These are phyloP conservation scores for Leucosticte australis DNA, from an alignment of 2,113 vertebrate genomes.

Conservation along the genomic window DNA sequence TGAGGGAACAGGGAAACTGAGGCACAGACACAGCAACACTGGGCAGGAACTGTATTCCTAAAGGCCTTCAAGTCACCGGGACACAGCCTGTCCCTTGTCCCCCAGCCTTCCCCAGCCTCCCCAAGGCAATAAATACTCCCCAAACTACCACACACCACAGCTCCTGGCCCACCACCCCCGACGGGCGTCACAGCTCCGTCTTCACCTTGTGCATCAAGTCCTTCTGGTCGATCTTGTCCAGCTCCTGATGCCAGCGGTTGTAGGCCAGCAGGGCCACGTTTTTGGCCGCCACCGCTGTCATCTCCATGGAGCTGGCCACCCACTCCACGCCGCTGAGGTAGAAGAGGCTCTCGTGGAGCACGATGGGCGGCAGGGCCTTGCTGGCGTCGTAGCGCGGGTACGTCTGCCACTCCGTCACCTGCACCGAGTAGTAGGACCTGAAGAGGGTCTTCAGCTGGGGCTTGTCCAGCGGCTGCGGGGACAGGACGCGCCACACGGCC, in stretches of 20 bases:
- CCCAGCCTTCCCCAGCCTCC: neutral
- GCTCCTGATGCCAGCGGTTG: conserved; percentile 91
- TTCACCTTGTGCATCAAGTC: conserved; percentile 97
- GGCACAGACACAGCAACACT: neutral
- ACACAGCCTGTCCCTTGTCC: neutral
- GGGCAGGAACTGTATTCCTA: conserved; percentile 4
- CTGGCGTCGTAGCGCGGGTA: conserved; percentile 84
- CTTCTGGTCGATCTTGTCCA: conserved; percentile 94
- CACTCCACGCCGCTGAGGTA: conserved; percentile 93
- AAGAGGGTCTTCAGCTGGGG: conserved; percentile 92
- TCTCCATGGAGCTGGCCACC: conserved; percentile 95
- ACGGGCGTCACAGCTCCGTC: conserved; percentile 84
- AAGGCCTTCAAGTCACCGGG: neutral
- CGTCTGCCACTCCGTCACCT: conserved; percentile 88
- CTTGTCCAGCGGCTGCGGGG: conserved; percentile 82
- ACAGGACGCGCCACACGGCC: conserved; percentile 92
- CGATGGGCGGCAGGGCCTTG: conserved; percentile 78
- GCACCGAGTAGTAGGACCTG: conserved; percentile 96
- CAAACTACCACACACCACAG: neutral
- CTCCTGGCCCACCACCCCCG: neutral
- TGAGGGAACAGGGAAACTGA: neutral
- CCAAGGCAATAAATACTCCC: conserved; percentile 25
- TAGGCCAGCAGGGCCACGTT: conserved; percentile 94
- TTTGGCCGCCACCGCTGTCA: conserved; percentile 91
- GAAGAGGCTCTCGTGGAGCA: conserved; percentile 91